Evolutionary conservation across 2,113 vertebrate genomes (phyloP).

Genomic region (Poecile atricapillus): DNA sequence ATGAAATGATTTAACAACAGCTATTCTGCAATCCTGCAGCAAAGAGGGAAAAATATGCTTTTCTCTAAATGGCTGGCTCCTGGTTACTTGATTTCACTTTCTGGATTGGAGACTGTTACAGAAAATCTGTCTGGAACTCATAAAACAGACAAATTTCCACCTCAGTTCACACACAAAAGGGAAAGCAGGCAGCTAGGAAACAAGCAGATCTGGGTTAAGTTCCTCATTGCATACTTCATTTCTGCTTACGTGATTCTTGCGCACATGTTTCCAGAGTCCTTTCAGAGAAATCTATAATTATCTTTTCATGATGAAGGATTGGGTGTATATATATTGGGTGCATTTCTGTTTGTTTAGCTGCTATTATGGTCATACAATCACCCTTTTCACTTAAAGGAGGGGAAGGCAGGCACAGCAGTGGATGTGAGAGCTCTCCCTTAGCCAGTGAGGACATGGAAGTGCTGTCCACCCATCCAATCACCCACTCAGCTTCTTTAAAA

Average conservation of each 20-base stretch:
- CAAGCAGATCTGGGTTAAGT: conserved; percentile 10
- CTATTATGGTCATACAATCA: neutral
- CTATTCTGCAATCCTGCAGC: neutral
- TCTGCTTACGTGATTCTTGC: conserved; percentile 27
- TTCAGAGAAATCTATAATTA: conserved; percentile 48
- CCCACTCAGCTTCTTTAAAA: neutral
- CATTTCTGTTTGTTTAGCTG: conserved; percentile 33
- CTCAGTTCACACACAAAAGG: neutral
- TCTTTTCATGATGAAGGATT: neutral
- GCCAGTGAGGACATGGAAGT: neutral
- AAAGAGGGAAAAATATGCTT: neutral
- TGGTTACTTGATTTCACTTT: neutral
- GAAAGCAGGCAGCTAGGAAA: neutral
- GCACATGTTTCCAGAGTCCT: neutral
- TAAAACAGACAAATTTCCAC: neutral
- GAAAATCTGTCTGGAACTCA: neutral
- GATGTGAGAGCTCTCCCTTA: neutral
- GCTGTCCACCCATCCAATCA: neutral
- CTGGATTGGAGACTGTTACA: neutral
- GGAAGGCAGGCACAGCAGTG: neutral
- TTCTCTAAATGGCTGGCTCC: neutral
- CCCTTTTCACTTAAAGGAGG: neutral
- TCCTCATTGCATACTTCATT: neutral
- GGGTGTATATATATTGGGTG: neutral
- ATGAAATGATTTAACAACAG: neutral